Conservation (phyloP, 2,888 invertebrate genomes). For the Antitype chi region DNA sequence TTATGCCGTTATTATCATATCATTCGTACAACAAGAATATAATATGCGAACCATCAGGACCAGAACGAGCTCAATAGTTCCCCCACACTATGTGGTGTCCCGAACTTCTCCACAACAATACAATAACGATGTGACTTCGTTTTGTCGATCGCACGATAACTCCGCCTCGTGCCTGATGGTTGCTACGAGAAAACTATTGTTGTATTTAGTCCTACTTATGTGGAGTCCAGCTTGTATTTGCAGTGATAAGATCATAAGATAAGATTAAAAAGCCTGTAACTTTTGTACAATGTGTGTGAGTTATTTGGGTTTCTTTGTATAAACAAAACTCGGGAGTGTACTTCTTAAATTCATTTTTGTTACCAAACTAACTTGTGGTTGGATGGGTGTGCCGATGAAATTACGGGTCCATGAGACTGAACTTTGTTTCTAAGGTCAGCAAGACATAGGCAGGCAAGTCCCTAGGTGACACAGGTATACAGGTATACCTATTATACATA, state of each 20-base stretch:
- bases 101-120: constrained; percentile 7
- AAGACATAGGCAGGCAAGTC: neutral
- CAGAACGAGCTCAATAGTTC: constrained; percentile 11
- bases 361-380: neutral
- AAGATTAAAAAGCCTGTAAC: neutral
- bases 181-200: constrained; percentile 19
- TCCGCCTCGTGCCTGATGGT: neutral
- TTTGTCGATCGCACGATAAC: constrained; percentile 46
- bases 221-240: neutral
- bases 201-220: neutral
- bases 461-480: neutral
- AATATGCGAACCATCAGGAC: neutral
- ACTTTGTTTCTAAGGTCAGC: constrained; percentile 1
- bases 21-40: neutral
- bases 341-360: neutral
- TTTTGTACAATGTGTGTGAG: too few relatives aligned
- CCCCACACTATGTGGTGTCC: neutral
- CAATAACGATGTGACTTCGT: constrained; percentile 28
- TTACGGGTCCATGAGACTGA: neutral
- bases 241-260: neutral
- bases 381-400: neutral
- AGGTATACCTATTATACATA: neutral
- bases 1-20: neutral
- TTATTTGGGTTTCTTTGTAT: neutral
- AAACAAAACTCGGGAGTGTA: neutral